These are phyloP conservation scores for Sericinus montela DNA, from an alignment of 2,888 invertebrate species.

Conservation along the genomic window DNA sequence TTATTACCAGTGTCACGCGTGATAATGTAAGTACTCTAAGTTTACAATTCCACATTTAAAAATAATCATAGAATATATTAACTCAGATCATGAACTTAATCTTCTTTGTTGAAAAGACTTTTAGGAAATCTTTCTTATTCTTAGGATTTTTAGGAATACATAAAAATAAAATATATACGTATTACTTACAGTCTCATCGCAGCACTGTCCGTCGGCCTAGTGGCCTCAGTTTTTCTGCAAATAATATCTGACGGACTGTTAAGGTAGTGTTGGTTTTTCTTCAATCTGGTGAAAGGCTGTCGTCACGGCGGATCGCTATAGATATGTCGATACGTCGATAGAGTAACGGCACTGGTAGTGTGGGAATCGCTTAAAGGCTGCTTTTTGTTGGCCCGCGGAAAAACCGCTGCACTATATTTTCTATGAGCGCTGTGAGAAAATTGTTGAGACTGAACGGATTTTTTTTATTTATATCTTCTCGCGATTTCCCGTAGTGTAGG, in stretches of 20 bases:
- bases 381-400: slow-evolving; percentile 46
- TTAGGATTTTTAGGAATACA: too few species aligned
- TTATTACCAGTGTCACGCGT: too few species aligned
- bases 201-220: slow-evolving; percentile 30
- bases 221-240: slow-evolving; percentile 67
- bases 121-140: too few species aligned
- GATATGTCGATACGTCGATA: slow-evolving; percentile 65
- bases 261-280: slow-evolving; percentile 74
- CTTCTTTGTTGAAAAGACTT: too few species aligned
- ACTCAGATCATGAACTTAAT: too few species aligned
- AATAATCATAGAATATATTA: too few species aligned
- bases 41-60: too few species aligned
- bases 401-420: slow-evolving; percentile 22
- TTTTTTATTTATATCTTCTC: too few species aligned
- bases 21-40: too few species aligned
- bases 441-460: background rate
- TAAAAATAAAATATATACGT: too few species aligned
- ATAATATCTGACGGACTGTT: slow-evolving; percentile 62
- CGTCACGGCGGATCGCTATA: slow-evolving; percentile 54
- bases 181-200: too few species aligned
- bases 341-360: slow-evolving; percentile 47
- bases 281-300: slow-evolving; percentile 69
- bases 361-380: slow-evolving; percentile 32
- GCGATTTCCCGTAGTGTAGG: too few species aligned
- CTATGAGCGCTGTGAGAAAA: slow-evolving; percentile 11